Conservation (phyloP, 2,113 vertebrate genomes). For the Vimba vimba region DNA sequence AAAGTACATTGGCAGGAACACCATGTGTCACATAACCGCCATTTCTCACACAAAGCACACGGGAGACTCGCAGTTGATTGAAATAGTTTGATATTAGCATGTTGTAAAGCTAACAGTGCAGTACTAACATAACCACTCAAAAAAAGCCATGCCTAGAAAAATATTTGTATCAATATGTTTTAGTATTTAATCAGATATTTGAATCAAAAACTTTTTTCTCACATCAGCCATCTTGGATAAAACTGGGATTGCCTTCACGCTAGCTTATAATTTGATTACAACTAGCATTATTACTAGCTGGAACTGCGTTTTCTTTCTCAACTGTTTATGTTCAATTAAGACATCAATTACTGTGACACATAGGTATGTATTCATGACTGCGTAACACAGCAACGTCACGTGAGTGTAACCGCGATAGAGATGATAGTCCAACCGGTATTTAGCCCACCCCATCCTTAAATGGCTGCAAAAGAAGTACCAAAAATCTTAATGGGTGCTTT, state of each 20-base stretch:
- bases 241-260: not conserved
- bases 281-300: not conserved
- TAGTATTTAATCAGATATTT: not conserved
- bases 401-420: too few relatives aligned
- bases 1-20: conserved; percentile 9
- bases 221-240: not conserved
- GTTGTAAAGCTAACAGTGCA: not conserved
- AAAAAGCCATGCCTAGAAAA: not conserved
- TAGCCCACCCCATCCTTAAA: too few relatives aligned
- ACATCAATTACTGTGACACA: too few relatives aligned
- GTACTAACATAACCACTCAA: not conserved
- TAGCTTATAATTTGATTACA: not conserved
- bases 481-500: too few relatives aligned
- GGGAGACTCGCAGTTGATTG: not conserved
- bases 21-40: not conserved
- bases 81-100: not conserved
- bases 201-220: not conserved
- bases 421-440: too few relatives aligned
- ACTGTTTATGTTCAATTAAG: too few relatives aligned
- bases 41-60: not conserved
- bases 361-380: too few relatives aligned
- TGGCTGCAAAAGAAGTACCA: too few relatives aligned
- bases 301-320: not conserved
- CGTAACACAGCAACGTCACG: too few relatives aligned
- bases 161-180: not conserved